Evolutionary conservation across 2,113 vertebrate species (phyloP).

Genomic region (Channa argus): DNA sequence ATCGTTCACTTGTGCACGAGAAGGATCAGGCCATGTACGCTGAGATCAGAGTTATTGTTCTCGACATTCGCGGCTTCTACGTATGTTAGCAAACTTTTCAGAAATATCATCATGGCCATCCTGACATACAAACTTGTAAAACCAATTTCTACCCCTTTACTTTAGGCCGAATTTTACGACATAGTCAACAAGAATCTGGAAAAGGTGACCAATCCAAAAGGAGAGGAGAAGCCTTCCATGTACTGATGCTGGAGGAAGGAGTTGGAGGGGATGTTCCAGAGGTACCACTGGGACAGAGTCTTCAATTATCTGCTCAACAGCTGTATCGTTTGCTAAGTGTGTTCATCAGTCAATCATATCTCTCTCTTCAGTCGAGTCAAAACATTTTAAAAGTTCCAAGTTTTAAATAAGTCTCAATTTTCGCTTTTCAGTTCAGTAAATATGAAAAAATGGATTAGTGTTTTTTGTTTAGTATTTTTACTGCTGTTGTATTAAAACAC

Average conservation of each 20-base stretch:
- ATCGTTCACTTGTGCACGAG: conserved; percentile 87
- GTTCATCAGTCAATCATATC: background rate
- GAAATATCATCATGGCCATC: fast-evolving
- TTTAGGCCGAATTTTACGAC: conserved; percentile 89
- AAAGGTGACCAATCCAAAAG: conserved; percentile 92
- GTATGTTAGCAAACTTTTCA: conserved; percentile 75
- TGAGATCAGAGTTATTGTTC: conserved; percentile 85
- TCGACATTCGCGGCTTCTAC: conserved; percentile 89
- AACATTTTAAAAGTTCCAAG: background rate
- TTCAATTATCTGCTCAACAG: background rate
- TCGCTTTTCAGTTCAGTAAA: background rate
- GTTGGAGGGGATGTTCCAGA: background rate
- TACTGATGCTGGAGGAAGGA: conserved; percentile 66
- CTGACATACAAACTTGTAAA: background rate
- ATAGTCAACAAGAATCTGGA: conserved; percentile 89
- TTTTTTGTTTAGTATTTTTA: conserved; percentile 16
- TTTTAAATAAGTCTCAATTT: background rate
- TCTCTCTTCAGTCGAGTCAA: background rate
- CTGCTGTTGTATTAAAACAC: conserved; percentile 24
- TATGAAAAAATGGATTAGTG: background rate
- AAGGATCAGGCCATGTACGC: conserved; percentile 85
- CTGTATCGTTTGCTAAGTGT: background rate
- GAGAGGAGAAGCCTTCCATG: conserved; percentile 93
- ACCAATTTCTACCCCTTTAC: background rate
- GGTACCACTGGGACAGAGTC: background rate